Evolutionary conservation across 2,888 invertebrate genomes (phyloP), one percentile per base, ranked within the genome.

Genomic region (Drosophila melanosoma): DNA sequence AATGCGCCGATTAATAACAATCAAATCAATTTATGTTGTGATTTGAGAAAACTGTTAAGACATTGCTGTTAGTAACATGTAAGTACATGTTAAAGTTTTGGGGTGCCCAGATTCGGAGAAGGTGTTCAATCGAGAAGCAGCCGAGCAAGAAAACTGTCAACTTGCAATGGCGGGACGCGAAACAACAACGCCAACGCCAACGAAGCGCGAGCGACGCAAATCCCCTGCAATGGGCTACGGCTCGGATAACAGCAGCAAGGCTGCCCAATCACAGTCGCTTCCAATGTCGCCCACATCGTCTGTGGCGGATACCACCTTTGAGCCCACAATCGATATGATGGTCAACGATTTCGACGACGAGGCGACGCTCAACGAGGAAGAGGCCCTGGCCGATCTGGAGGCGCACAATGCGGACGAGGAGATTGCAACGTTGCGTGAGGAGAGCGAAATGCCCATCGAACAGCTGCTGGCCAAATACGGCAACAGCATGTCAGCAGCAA

Each of bases 321-420:
- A 98, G 93, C 98, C 98, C 76, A 96, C 97, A 79, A 96, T 98
- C 92, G 98, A 98, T 93, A 98, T 99, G 98, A 96, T 99, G 95
- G 97, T 98, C 78, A 97, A 99, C 95, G 99, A 99, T 94, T 98
- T 97, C 94, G 99, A 99, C 93, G 99, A 99, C 94, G 99, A 99
- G 93, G 95, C 97, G 92, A 99, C 99, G 74, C 93, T 99, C 92
- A 99, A 98, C 93, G 99, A 99, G 94, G 99, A 99, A 94, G 99
- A 99, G 94, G 98, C 98, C 58, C 94, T 98, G 92, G 98, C 98
- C 83, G 97, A 97, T 87, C 96, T 96, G 77, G 97, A 97, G 93
- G 94, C 95, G 56, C 96, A 96, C 87, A 98, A 98, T 93, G 96
- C 97, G 56, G 96, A 96, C 90, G 97, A 97, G 89, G 99, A 99